Evolutionary conservation across 2,113 vertebrate genomes (phyloP).

Genomic region (Elephas maximus): DNA sequence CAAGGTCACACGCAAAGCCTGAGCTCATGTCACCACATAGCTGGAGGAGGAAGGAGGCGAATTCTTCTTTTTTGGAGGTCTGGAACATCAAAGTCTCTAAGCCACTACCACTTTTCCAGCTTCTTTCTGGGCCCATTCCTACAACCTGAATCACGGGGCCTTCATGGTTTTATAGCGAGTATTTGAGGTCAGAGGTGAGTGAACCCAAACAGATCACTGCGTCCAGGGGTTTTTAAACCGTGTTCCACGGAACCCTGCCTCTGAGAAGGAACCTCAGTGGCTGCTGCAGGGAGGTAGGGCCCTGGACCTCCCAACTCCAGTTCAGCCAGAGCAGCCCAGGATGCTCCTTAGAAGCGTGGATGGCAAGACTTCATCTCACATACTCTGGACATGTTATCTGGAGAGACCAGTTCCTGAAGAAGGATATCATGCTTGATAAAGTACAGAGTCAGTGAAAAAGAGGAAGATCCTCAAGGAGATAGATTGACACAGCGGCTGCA

Average conservation of each 20-base stretch:
- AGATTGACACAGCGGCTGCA: too few relatives aligned
- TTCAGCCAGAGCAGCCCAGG: not conserved
- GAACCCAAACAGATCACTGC: not conserved
- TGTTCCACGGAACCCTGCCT: not conserved
- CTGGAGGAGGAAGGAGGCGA: not conserved
- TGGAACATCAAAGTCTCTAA: constrained; percentile 19
- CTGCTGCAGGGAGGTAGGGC: not conserved
- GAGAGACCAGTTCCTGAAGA: too few relatives aligned
- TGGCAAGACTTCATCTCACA: not conserved
- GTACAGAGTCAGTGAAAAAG: too few relatives aligned
- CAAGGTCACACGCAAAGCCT: not conserved
- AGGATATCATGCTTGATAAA: too few relatives aligned
- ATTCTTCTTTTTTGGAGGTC: not conserved
- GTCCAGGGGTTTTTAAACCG: not conserved
- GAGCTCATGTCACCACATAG: not conserved
- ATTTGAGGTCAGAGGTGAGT: not conserved
- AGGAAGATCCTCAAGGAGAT: too few relatives aligned
- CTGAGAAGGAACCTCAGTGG: not conserved
- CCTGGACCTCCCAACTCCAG: not conserved
- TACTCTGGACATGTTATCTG: too few relatives aligned
- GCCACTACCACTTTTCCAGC: not conserved
- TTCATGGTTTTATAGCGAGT: not conserved
- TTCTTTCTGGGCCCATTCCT: not conserved
- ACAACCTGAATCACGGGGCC: not conserved
- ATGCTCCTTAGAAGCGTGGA: too few relatives aligned